These are phyloP conservation scores for Candoia aspera DNA, from an alignment of 2,113 vertebrate species.

Conservation along the genomic window DNA sequence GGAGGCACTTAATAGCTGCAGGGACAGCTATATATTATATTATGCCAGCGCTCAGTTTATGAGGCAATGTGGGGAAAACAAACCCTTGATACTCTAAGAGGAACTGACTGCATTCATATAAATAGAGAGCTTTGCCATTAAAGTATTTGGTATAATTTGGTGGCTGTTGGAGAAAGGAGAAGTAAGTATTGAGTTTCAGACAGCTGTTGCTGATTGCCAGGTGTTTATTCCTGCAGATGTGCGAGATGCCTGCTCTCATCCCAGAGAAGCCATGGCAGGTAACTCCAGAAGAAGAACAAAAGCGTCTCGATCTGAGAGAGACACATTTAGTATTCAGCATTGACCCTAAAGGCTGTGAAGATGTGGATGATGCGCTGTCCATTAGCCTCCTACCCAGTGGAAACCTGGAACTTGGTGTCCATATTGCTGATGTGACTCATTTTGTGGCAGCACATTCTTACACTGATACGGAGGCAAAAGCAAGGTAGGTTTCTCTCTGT, in stretches of 20 bases:
- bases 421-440: slow-evolving; percentile 94
- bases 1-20: no score
- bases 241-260: slow-evolving; percentile 86
- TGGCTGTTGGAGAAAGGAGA: background rate
- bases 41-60: no score
- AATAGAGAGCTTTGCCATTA: background rate
- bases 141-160: background rate
- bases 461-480: slow-evolving; percentile 86
- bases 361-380: slow-evolving; percentile 92
- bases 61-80: no score
- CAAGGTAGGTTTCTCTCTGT: slow-evolving; percentile 73
- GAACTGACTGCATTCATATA: no score
- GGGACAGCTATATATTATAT: no score
- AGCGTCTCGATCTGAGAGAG: slow-evolving; percentile 73
- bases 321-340: slow-evolving; percentile 94
- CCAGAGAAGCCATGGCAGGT: slow-evolving; percentile 83
- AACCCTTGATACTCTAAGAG: no score
- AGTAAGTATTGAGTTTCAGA: background rate
- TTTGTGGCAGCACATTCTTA: slow-evolving; percentile 86
- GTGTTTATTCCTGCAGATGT: slow-evolving; percentile 76
- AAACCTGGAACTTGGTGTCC: slow-evolving; percentile 89
- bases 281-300: slow-evolving; percentile 65
- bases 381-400: slow-evolving; percentile 74
- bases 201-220: background rate
- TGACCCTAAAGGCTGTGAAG: slow-evolving; percentile 91